Conservation (phyloP, 2,113 vertebrate species). For the Tragelaphus imberbis region DNA sequence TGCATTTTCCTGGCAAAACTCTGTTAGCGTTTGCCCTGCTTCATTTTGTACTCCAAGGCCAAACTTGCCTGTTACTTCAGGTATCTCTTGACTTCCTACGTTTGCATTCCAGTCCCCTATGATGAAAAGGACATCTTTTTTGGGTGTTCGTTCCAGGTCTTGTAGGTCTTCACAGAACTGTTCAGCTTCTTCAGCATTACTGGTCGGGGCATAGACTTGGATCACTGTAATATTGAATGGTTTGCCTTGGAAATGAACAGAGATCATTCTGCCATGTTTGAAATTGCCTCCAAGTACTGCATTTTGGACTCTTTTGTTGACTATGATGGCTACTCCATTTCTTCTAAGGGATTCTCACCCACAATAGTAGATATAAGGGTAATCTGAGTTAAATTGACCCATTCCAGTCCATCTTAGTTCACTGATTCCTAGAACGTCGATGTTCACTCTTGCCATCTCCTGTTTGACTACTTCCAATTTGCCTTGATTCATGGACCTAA, state of each 20-base stretch:
- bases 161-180: background rate
- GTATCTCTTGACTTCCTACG: background rate
- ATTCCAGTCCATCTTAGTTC: background rate
- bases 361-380: background rate
- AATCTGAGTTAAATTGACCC: background rate
- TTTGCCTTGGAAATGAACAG: background rate
- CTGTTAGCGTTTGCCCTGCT: background rate
- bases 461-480: background rate
- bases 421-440: rapidly evolving
- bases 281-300: background rate
- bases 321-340: background rate
- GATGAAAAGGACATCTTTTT: background rate
- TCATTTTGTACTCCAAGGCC: background rate
- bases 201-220: background rate
- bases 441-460: background rate
- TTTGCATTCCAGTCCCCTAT: background rate
- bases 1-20: background rate
- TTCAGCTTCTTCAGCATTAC: background rate
- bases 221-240: background rate
- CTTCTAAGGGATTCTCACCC: background rate
- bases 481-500: background rate
- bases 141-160: background rate
- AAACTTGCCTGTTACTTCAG: background rate
- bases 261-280: background rate
- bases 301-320: background rate